phyloP scores from a whole-genome alignment of 2,797 vertebrate genomes.

The Catamblyrhynchus diadema region DNA sequence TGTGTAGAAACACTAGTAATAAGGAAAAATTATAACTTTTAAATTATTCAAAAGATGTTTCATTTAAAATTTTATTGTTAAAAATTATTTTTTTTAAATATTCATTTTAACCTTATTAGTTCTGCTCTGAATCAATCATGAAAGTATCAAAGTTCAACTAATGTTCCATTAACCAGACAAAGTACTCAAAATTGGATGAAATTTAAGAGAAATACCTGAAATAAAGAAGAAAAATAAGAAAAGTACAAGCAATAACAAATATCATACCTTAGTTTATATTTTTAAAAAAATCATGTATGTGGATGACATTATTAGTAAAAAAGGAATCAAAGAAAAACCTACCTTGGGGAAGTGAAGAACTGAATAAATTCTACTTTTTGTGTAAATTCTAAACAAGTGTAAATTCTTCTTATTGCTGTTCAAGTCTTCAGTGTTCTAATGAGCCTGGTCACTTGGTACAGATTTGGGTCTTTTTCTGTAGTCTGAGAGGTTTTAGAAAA shows the following conservation, averaged over 20 bases:
- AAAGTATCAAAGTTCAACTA: background rate
- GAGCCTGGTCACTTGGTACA: background rate
- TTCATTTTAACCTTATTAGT: background rate
- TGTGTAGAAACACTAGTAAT: background rate
- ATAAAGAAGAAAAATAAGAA: background rate
- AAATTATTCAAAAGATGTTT: background rate
- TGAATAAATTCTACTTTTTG: background rate
- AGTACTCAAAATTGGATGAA: fast-evolving
- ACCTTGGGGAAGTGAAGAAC: background rate
- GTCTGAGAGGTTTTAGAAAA: background rate
- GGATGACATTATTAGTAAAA: background rate
- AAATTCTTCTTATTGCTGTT: background rate
- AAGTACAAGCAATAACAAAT: background rate
- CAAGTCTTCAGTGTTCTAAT: background rate
- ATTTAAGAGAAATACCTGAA: background rate
- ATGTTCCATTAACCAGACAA: background rate
- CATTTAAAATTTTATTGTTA: background rate
- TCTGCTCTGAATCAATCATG: background rate
- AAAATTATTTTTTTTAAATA: background rate
- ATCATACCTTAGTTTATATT: background rate
- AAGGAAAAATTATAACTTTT: background rate
- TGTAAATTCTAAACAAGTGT: background rate
- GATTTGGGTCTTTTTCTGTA: background rate
- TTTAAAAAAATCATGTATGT: fast-evolving
- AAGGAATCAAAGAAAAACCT: background rate